These are phyloP conservation scores for Stenichneumon culpator DNA, from an alignment of 2,888 invertebrate species.

Conservation along the genomic window DNA sequence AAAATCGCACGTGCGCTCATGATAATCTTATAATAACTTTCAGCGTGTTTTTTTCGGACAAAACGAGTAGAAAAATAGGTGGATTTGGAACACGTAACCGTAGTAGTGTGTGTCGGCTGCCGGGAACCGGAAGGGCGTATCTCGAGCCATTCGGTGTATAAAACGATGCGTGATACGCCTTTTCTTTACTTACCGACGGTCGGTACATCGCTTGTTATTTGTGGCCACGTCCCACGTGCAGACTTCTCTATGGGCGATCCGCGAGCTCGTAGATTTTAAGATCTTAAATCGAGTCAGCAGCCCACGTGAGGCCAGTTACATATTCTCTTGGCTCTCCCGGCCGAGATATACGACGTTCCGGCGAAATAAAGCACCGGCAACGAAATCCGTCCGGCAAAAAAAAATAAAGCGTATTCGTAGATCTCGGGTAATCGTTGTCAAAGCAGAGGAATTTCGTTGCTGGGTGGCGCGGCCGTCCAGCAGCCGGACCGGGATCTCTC, in stretches of 20 bases:
- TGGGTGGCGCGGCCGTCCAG: background rate
- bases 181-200: no score
- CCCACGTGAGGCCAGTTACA: slow-evolving; percentile 62
- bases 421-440: background rate
- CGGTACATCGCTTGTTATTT: slow-evolving; percentile 2
- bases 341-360: background rate
- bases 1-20: background rate
- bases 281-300: slow-evolving; percentile 41
- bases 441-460: background rate
- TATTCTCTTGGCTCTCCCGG: slow-evolving; percentile 21
- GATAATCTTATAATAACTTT: background rate
- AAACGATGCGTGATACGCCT: no score
- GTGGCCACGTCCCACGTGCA: slow-evolving; percentile 1
- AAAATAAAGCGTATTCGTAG: background rate
- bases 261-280: background rate
- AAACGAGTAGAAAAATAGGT: background rate
- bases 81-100: background rate
- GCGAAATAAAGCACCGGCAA: background rate
- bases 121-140: no score
- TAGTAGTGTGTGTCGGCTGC: no score
- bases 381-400: background rate
- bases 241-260: background rate
- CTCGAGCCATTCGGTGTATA: no score
- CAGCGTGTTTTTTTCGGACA: background rate
- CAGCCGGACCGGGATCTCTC: slow-evolving; percentile 34